Conservation (phyloP, 2,888 invertebrate species). For the Chrysotoxum bicinctum region DNA sequence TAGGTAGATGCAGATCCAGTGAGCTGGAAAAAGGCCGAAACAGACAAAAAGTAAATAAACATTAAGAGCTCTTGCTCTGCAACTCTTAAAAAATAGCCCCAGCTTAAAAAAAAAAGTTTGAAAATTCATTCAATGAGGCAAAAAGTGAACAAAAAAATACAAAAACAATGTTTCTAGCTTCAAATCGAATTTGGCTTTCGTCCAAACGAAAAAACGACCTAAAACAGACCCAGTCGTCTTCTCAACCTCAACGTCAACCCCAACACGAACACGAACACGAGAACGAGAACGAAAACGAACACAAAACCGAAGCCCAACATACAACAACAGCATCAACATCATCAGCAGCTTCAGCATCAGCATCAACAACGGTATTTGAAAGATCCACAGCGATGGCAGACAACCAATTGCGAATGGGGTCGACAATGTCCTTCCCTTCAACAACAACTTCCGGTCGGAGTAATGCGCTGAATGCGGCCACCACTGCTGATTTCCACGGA, state of each 20-base stretch:
- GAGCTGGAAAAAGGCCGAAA: conserved; percentile 11
- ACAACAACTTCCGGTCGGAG: conserved; percentile 60
- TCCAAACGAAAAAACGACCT: conserved; percentile 69
- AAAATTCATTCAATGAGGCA: conserved; percentile 39
- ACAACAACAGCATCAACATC: conserved; percentile 9
- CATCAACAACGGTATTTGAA: conserved; percentile 30
- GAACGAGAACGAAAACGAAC: background rate
- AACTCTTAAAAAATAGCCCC: background rate
- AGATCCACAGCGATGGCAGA: conserved; percentile 35
- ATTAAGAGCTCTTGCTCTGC: conserved; percentile 5
- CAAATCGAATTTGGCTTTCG: conserved; percentile 71
- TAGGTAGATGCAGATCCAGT: conserved; percentile 45
- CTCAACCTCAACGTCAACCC: background rate
- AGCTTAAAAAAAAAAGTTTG: background rate
- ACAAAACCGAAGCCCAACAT: background rate
- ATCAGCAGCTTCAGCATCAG: background rate
- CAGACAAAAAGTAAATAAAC: conserved; percentile 21
- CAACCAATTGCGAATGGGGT: conserved; percentile 61
- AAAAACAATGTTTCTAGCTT: conserved; percentile 70
- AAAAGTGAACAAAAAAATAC: conserved; percentile 49
- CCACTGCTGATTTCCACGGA: conserved; percentile 36
- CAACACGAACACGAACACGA: background rate
- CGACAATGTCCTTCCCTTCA: conserved; percentile 62
- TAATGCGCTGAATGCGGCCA: conserved; percentile 51
- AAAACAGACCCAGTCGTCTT: background rate